Percentiles rank a stretch among this genome's conserved stretches.
Evolutionary conservation across 1,140 invertebrate genomes (phyloP).

Genomic region (Phocides pigmalion): DNA sequence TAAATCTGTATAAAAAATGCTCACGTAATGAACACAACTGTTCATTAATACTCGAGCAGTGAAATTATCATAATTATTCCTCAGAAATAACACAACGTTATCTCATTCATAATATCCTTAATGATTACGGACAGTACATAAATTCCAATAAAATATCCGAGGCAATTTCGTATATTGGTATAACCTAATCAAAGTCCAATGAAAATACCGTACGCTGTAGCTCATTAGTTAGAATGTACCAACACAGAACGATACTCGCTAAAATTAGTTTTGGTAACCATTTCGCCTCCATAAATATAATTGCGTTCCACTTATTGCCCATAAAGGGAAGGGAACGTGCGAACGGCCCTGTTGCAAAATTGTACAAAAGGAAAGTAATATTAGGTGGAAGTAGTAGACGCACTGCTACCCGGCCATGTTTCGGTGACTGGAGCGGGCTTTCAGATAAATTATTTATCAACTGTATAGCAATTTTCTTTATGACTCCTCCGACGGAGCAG

Average conservation of each 20-base stretch:
- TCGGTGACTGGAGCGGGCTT: slow-evolving; percentile 80
- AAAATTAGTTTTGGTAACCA: slow-evolving; percentile 79
- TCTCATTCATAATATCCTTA: not conserved
- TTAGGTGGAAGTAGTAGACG: slow-evolving; percentile 78
- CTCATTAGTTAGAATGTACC: slow-evolving; percentile 59
- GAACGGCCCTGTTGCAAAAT: slow-evolving; percentile 79
- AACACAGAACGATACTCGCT: slow-evolving; percentile 62
- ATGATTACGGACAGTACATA: slow-evolving; percentile 14
- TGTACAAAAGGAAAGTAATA: slow-evolving; percentile 83
- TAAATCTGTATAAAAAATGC: slow-evolving; percentile 12
- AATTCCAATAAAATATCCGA: slow-evolving; percentile 19
- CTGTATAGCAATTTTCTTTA: slow-evolving; percentile 84
- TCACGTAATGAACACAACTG: slow-evolving; percentile 42
- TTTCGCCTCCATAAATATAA: slow-evolving; percentile 81
- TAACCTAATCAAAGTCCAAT: slow-evolving; percentile 37
- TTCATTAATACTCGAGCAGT: not conserved
- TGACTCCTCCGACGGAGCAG: slow-evolving; percentile 80
- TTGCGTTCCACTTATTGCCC: slow-evolving; percentile 82
- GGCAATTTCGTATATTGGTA: slow-evolving; percentile 25
- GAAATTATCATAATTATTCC: no score
- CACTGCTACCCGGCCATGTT: slow-evolving; percentile 69
- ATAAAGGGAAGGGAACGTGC: slow-evolving; percentile 82
- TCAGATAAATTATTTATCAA: slow-evolving; percentile 84
- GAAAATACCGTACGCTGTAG: slow-evolving; percentile 39
- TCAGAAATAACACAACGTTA: no score